A percentile compares a stretch with the other conserved stretches of the same genome.
Conservation (phyloP, 2,888 invertebrate genomes). For the Selenia dentaria region DNA sequence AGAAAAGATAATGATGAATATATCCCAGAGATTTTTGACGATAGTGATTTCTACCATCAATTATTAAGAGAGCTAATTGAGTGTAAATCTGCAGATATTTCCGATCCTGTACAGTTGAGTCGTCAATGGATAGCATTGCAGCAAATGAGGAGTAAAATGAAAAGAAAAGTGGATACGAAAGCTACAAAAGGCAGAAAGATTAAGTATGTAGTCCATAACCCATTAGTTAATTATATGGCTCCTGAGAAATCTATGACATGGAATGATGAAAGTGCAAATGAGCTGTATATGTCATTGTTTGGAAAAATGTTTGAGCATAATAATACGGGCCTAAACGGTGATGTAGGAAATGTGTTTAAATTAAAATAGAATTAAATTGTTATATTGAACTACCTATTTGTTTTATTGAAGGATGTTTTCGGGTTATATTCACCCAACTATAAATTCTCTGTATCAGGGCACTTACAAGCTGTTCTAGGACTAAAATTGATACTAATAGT, state of each 20-base stretch:
- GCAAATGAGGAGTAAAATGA: constrained; percentile 95
- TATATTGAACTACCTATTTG: too few species aligned
- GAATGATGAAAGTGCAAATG: constrained; percentile 92
- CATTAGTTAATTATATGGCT: constrained; percentile 96
- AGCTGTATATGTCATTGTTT: constrained; percentile 93
- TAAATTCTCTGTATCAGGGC: too few species aligned
- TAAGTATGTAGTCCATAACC: constrained; percentile 93
- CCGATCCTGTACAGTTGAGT: constrained; percentile 93
- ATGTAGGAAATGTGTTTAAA: constrained; percentile 63
- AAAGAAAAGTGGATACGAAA: constrained; percentile 95
- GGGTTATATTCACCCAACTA: too few species aligned
- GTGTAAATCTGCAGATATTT: constrained; percentile 92
- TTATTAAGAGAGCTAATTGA: constrained; percentile 96
- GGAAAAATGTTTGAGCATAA: constrained; percentile 85
- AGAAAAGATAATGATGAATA: constrained; percentile 84
- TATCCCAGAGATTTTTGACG: constrained; percentile 96
- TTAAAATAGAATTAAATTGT: constrained; percentile 36
- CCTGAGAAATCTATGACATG: constrained; percentile 88
- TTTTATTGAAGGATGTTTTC: too few species aligned
- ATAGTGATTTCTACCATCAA: constrained; percentile 98
- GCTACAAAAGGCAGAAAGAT: constrained; percentile 98
- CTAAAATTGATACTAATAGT: too few species aligned
- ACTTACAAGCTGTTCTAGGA: too few species aligned
- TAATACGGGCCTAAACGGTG: constrained; percentile 65
- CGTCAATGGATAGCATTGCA: constrained; percentile 97